A percentile compares a stretch with the other conserved stretches of the same genome.
Conservation (phyloP, 2,888 invertebrate species). For the Lasius platythorax region DNA sequence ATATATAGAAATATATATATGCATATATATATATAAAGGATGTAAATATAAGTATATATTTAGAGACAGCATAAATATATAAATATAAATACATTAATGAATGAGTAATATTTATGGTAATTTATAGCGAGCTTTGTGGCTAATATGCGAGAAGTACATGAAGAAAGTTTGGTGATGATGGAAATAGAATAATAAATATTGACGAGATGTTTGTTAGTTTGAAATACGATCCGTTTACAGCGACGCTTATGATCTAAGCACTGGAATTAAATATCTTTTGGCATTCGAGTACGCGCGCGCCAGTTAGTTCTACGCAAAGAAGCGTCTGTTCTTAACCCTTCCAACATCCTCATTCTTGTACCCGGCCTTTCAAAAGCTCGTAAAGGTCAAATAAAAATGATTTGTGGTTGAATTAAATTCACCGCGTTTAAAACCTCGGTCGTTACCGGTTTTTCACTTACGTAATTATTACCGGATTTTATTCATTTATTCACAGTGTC, state of each 20-base stretch:
- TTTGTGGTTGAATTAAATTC: slow-evolving; percentile 61
- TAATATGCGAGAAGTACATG: background rate
- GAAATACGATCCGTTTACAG: slow-evolving; percentile 68
- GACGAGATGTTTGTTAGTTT: slow-evolving; percentile 56
- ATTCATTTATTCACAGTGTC: background rate
- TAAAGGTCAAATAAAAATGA: slow-evolving; percentile 72
- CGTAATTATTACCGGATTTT: background rate
- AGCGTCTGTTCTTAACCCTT: slow-evolving; percentile 50
- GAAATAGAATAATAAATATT: slow-evolving; percentile 36
- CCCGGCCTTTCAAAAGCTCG: slow-evolving; percentile 48
- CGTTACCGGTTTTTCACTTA: slow-evolving; percentile 42
- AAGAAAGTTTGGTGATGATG: slow-evolving; percentile 7
- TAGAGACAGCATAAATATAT: background rate
- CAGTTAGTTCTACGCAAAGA: slow-evolving; percentile 38
- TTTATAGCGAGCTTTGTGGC: background rate
- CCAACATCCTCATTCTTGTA: slow-evolving; percentile 19
- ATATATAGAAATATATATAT: background rate
- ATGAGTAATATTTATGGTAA: slow-evolving; percentile 3
- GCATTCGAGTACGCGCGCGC: slow-evolving; percentile 49
- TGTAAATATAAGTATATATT: background rate
- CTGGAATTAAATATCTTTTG: slow-evolving; percentile 66
- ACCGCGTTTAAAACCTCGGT: slow-evolving; percentile 31
- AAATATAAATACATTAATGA: slow-evolving; percentile 9
- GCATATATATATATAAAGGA: background rate
- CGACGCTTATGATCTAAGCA: slow-evolving; percentile 60